Base-by-base conservation (phyloP, 2,888 invertebrate genomes). In the Caenorhabditis sp. region DNA sequence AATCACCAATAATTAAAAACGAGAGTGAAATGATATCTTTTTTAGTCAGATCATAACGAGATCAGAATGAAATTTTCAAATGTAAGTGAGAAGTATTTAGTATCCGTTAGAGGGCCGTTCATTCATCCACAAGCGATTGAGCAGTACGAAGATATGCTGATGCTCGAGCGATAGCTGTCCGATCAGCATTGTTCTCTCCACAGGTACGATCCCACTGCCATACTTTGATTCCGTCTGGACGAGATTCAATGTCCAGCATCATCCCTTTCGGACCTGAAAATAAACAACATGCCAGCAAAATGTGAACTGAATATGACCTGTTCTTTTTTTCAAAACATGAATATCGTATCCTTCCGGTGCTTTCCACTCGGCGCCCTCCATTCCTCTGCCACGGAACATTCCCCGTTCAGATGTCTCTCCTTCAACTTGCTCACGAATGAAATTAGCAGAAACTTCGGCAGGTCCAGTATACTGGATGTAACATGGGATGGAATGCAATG, bases 401-500 rank as follows among this genome's bases (percentile, higher is more conserved):
- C 85, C 80, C 7, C 77, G 51, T 41, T 85, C 80, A 8, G 8
- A 41, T 2, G 19, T n/a, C 24, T 74, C 80, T 12, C 75, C 82
- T 16, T 66, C 84, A 10, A 56, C 51, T 70, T 79, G 64, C 28
- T 79, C 80, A 10, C 75, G 73, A 28, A 84, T 56, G 56, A 84
- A 84, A 31, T 81, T 70, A 4, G 63, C 69, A 44, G 54, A 64
- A 14, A 89, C 86, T 22, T 81, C 56, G 3, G 89, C 86, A 6
- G 89, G 84, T 8, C 89, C 89, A 4, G 88, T 89, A 69, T 87
- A 87, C n/a, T 84, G 75, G 19, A 89, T 74, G 28, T 70, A 69
- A 59, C 85, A 90, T n/a, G 90, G 90, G 22, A 90, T 86, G 16
- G 84, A 85, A 41, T 89, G 87, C n/a, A 88, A 22, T 49, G 82